Base-by-base conservation (phyloP, 2,113 vertebrate species). In the Nesogale talazaci region DNA sequence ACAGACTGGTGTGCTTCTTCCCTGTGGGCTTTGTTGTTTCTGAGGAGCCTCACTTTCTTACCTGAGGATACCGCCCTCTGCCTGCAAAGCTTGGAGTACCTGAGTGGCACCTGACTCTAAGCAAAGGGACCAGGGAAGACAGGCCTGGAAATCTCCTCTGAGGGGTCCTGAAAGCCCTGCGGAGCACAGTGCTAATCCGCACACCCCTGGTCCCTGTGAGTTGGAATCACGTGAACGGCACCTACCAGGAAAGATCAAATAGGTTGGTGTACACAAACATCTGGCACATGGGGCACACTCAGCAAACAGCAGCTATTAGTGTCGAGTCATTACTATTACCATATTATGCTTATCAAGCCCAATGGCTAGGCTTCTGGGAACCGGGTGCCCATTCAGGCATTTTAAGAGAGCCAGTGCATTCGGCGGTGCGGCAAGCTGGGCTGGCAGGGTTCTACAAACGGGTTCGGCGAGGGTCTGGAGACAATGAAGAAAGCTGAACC, bases 401-500 rank as follows among this genome's bases (percentile, higher is more conserved):
- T 67, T 95, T 65, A 75, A 86, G 72, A 70, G 59, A 15, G 46
- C 72, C 27, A 23, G 56, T 93, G 42, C 90, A 89, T 57, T 69
- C 65, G 34, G 77, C 86, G 42, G 79, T 69, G 19, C 40, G 72
- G 76, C 25, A 90, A 20, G 67, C 17, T 90, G 38, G 29, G 67
- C 78, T 34, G 63, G 38, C 14, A 75, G 34, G 67, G 74, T 69
- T 65, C 75, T 31, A 87, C 65, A 76, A 83, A 72, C 1, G 63
- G 31, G 6, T 29, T 67, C 22, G 23, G 6, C 29, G 34, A 90
- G 27, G n/a, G 74, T 20, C 61, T 92, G 34, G 83, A 78, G 31
- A 86, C 59, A 25, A 0, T 29, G n/a, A 85, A 85, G 74, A 90
- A 88, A 93, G 46, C 36, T 67, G 61, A 67, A 52, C 31, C 69